phyloP scores from a whole-genome alignment of 2,113 vertebrate genomes.

The Carollia perspicillata region DNA sequence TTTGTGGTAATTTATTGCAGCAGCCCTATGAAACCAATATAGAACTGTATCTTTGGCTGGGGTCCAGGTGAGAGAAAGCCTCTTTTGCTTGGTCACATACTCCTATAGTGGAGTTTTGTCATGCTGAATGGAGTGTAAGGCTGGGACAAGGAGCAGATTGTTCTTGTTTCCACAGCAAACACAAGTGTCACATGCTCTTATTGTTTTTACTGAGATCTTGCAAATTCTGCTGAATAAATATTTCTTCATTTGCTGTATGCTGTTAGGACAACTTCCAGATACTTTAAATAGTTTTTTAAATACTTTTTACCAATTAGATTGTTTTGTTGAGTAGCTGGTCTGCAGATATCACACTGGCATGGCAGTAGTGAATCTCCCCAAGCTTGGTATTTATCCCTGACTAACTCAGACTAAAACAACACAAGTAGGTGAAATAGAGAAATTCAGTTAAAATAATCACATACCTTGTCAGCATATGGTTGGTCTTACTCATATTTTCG shows the following conservation, averaged over 20 bases:
- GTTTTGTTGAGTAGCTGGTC: neutral
- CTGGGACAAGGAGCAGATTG: neutral
- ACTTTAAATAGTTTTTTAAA: neutral
- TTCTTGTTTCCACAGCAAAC: too few relatives aligned
- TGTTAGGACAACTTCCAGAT: neutral
- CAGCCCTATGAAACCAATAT: neutral
- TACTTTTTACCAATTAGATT: neutral
- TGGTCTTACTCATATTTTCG: neutral
- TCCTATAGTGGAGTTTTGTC: neutral
- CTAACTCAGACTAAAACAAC: neutral
- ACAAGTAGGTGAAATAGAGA: neutral
- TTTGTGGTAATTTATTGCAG: neutral
- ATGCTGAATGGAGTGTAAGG: rapidly evolving
- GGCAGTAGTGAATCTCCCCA: neutral
- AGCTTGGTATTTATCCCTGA: neutral
- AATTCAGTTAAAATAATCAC: neutral
- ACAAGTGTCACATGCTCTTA: neutral
- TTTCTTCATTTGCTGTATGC: neutral
- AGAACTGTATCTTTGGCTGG: neutral
- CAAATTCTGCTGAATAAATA: neutral
- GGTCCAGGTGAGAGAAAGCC: neutral
- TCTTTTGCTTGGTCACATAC: neutral
- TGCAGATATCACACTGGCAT: neutral
- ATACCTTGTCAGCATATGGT: neutral
- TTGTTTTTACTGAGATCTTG: neutral